Evolutionary conservation across 2,113 vertebrate genomes (phyloP).

Genomic region (Thermophis baileyi): DNA sequence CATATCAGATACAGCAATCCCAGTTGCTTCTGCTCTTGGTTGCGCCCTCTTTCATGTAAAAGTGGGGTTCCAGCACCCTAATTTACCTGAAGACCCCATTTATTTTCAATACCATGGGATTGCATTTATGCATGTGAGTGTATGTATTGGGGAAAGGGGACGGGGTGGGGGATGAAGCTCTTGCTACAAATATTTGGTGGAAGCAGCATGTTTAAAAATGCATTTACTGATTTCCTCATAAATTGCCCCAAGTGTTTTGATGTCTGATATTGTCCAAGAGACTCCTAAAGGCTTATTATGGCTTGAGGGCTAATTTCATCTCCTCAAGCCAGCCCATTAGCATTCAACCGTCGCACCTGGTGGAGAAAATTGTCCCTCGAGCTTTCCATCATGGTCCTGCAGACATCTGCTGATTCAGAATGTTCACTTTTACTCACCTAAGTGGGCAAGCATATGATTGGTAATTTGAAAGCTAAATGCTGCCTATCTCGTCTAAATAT

Average conservation of each 20-base stretch:
- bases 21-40: background rate
- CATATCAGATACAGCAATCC: background rate
- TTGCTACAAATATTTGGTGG: background rate
- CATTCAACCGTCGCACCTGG: conserved; percentile 29
- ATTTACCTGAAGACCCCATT: background rate
- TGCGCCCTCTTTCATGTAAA: background rate
- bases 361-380: conserved; percentile 39
- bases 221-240: conserved; percentile 45
- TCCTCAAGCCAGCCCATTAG: conserved; percentile 69
- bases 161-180: background rate
- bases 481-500: conserved; percentile 51
- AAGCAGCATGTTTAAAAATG: background rate
- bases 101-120: background rate
- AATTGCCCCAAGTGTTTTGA: conserved; percentile 45
- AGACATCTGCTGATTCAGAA: conserved; percentile 76
- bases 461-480: conserved; percentile 39
- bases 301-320: conserved; percentile 69
- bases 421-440: conserved; percentile 73
- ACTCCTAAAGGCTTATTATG: conserved; percentile 62
- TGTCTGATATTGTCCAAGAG: conserved; percentile 53
- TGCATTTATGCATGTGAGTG: background rate
- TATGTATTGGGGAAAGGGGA: background rate
- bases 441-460: conserved; percentile 59
- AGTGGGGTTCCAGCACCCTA: background rate
- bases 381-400: conserved; percentile 73